phyloP scores from a whole-genome alignment of 2,888 invertebrate genomes.

The Callyntrura sp. region DNA sequence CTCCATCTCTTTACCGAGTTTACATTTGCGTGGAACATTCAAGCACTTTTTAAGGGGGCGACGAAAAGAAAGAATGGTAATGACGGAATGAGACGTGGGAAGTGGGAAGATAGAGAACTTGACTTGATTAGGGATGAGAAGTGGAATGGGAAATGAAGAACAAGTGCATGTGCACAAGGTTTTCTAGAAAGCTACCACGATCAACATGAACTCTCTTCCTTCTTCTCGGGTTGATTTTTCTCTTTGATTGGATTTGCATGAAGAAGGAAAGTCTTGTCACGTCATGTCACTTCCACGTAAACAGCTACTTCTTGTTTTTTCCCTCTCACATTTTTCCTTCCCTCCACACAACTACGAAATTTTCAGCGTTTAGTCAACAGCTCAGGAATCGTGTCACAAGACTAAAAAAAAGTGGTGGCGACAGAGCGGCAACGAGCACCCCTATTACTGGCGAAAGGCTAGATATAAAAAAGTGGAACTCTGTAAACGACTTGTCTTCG shows the following conservation, averaged over 20 bases:
- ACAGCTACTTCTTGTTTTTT: constrained; percentile 38
- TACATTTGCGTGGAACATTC: background rate
- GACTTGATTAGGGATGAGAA: constrained; percentile 30
- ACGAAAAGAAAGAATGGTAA: background rate
- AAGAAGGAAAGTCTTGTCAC: constrained; percentile 60
- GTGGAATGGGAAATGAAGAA: constrained; percentile 1
- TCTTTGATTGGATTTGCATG: constrained; percentile 63
- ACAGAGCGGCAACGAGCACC: background rate
- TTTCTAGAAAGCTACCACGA: constrained; percentile 6
- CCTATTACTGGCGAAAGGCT: background rate
- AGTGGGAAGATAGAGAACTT: background rate
- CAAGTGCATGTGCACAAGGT: constrained; percentile 36
- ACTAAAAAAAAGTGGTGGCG: background rate
- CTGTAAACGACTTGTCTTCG: background rate
- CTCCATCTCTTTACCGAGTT: constrained; percentile 6
- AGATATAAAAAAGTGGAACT: background rate
- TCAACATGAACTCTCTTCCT: constrained; percentile 38
- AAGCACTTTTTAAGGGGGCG: background rate
- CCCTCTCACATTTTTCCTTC: background rate
- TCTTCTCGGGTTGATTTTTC: constrained; percentile 28
- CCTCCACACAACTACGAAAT: background rate
- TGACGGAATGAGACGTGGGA: background rate
- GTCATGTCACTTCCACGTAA: constrained; percentile 61
- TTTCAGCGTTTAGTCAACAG: constrained; percentile 41
- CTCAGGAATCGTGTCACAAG: background rate